phyloP scores from a whole-genome alignment of 2,888 invertebrate genomes.

The Strigamia maritima region DNA sequence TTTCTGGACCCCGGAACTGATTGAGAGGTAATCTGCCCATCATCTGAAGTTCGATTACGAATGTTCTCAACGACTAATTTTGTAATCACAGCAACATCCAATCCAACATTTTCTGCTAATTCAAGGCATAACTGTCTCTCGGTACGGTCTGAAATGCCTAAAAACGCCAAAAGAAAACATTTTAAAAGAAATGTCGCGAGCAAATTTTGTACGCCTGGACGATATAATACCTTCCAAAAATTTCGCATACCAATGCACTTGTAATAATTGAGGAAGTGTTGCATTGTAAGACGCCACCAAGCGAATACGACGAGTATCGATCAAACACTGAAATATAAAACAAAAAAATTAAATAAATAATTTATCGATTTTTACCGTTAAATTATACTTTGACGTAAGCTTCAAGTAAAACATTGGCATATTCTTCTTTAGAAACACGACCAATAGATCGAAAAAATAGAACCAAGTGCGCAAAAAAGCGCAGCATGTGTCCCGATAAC shows the following conservation, averaged over 20 bases:
- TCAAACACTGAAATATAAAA: constrained; percentile 61
- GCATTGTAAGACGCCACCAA: constrained; percentile 83
- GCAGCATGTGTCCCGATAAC: constrained; percentile 58
- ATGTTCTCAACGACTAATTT: constrained; percentile 79
- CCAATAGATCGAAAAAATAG: constrained; percentile 78
- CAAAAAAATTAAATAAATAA: too few relatives aligned
- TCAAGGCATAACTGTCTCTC: constrained; percentile 51
- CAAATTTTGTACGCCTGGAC: background rate
- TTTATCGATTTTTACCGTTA: too few relatives aligned
- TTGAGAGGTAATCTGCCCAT: background rate
- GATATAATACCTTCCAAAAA: constrained; percentile 53
- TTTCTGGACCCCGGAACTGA: background rate
- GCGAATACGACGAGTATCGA: constrained; percentile 69
- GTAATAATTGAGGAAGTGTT: constrained; percentile 65
- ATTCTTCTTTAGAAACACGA: constrained; percentile 56
- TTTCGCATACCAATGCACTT: constrained; percentile 54
- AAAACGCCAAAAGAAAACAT: background rate
- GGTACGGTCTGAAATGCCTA: constrained; percentile 51
- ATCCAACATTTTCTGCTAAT: constrained; percentile 58
- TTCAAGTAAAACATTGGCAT: constrained; percentile 72
- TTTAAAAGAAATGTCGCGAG: background rate
- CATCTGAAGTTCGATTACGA: constrained; percentile 43
- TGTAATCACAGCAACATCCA: constrained; percentile 81
- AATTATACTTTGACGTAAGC: constrained; percentile 58
- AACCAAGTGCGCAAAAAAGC: constrained; percentile 81